A percentile compares a stretch with the other conserved stretches of the same genome.
Conservation (phyloP, 1,140 invertebrate species). For the Chrysoperla carnea region DNA sequence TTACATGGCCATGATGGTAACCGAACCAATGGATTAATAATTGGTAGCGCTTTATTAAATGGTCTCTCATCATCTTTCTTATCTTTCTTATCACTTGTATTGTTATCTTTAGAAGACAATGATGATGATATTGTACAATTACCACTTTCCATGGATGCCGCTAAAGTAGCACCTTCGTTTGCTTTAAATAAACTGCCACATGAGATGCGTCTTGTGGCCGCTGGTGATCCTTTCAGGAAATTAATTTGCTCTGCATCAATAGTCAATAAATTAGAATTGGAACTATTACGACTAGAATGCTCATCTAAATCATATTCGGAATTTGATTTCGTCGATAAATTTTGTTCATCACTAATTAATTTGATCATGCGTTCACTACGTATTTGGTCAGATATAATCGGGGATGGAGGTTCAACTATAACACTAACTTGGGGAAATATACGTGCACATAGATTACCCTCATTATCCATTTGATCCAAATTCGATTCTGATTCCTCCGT, state of each 20-base stretch:
- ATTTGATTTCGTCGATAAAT: not conserved
- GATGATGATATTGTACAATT: slow-evolving; percentile 11
- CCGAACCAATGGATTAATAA: slow-evolving; percentile 75
- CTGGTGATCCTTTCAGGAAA: slow-evolving; percentile 45
- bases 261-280: slow-evolving; percentile 35
- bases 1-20: slow-evolving; percentile 76
- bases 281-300: slow-evolving; percentile 17
- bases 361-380: slow-evolving; percentile 28
- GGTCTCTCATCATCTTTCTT: slow-evolving; percentile 27
- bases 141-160: slow-evolving; percentile 33
- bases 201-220: slow-evolving; percentile 57
- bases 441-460: slow-evolving; percentile 7
- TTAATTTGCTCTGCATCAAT: slow-evolving; percentile 37
- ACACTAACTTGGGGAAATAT: slow-evolving; percentile 43
- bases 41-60: slow-evolving; percentile 54
- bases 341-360: slow-evolving; percentile 2
- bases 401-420: slow-evolving; percentile 50
- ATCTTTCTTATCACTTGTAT: slow-evolving; percentile 14
- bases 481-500: slow-evolving; percentile 12
- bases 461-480: not conserved
- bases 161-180: slow-evolving; percentile 32
- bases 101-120: slow-evolving; percentile 19
- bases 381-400: slow-evolving; percentile 24
- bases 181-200: slow-evolving; percentile 58
- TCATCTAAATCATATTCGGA: not conserved